Conservation (phyloP, 2,113 vertebrate species). For the Ochotona princeps region DNA sequence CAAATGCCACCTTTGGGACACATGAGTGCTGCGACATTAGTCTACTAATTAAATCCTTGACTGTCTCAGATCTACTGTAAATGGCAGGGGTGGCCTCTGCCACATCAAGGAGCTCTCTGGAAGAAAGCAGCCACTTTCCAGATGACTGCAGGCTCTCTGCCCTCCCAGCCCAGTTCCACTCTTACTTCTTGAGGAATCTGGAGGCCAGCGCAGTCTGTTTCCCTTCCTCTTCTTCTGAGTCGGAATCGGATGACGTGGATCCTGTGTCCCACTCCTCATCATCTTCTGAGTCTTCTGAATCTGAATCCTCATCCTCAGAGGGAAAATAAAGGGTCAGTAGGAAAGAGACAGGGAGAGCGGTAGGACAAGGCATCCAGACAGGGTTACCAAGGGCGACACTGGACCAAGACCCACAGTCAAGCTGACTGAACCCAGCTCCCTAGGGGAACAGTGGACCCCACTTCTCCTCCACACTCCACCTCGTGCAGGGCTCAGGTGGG, state of each 20-base stretch:
- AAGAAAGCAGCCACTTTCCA: neutral
- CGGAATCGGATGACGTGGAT: slow-evolving; percentile 88
- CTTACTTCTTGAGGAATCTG: slow-evolving; percentile 93
- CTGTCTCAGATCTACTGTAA: neutral
- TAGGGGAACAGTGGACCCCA: neutral
- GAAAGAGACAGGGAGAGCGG: neutral
- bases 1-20: neutral
- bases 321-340: neutral
- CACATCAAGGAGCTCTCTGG: neutral
- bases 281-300: slow-evolving; percentile 89
- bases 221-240: slow-evolving; percentile 90
- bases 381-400: neutral
- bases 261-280: slow-evolving; percentile 92
- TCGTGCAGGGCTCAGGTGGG: neutral
- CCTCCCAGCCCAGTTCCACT: neutral
- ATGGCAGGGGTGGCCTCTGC: neutral
- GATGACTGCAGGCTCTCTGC: neutral
- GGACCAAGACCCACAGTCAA: neutral
- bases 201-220: slow-evolving; percentile 88
- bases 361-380: neutral
- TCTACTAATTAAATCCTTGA: neutral
- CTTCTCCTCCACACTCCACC: neutral
- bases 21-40: neutral
- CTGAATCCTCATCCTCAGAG: slow-evolving; percentile 84
- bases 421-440: neutral